Evolutionary conservation across 2,888 invertebrate species (phyloP), one percentile per base, ranked within the genome.

Genomic region (Lasioglossum pauxillum): DNA sequence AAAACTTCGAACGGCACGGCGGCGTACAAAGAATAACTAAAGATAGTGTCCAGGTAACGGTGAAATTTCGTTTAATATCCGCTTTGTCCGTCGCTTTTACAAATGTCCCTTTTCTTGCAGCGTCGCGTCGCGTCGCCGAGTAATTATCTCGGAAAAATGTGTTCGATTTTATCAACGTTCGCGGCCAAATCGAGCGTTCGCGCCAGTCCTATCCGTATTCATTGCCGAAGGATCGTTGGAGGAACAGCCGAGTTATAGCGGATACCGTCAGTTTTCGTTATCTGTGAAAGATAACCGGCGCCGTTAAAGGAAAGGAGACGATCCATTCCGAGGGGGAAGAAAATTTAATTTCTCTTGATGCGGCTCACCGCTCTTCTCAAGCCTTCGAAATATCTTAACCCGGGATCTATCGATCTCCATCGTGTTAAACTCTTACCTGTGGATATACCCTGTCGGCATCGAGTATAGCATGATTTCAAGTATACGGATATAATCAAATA

Each of bases 241-340:
- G 75, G 80, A 82, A 88, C 90, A 87, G 90, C 91, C 91, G 90
- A 87, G 92, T 94, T 93, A 94, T 94, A 93, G 93, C 85, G 86
- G 90, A 90, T 90, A 89, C 90, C 91, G 91, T 93, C 91, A 88
- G 89, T 90, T 92, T 91, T 91, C 92, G 93, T 93, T 94, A 93
- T 93, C 93, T 89, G 84, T 83, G 85, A 89, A 71, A 90, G 92
- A 87, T 90, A 87, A 88, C 90, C 85, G 83, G 77, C 85, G 75
- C 78, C 87, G 78, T 86, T 89, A 86, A 80, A 83, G 81, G 73
- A 57, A 82, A 78, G 85, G 85, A 78, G 81, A 86, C 82, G 83
- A 85, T 85, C 80, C 81, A 71, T 77, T 83, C 83, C 35, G 81
- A 49, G 57, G 77, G 82, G 86, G 86, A 83, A 78, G 83, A 89